Base-by-base conservation (phyloP, 1,140 invertebrate genomes). In the Magallana ariakensis region DNA sequence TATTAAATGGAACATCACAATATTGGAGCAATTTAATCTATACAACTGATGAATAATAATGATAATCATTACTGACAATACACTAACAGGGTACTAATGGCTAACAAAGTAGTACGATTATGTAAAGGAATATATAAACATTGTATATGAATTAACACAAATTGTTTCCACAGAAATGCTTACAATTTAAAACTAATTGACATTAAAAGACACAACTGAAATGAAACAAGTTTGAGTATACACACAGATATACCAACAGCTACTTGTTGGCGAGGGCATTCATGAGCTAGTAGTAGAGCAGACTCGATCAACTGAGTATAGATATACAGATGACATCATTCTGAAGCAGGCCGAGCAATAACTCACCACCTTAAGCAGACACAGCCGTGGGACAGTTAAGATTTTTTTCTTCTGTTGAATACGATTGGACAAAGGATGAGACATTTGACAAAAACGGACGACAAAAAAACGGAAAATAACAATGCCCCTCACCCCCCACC, bases 321-420 rank as follows among this genome's bases (percentile, higher is more conserved):
- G 5, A 46, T 46, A 46, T 46, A 46, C 5, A 46, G 33, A 46
- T 75, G 66, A 75, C 11, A 11, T 75, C 66, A 75, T 75, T 75
- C 66, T 75, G 33, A 13, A 75, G 66, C 66, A 75, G 33, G 66
- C 66, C 66, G 22, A 26, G 66, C 66, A 75, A 26, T 46, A 75
- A 75, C 66, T 75, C 66, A 75, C 66, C 66, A 75, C 66, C 33
- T 75, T 75, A 75, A 75, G 66, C 66, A 1, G 66, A 75, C 66
- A 75, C 66, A 75, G 66, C 66, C 66, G 22, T 8, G 66, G 66
- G 1, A 75, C 66, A 75, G 22, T 75, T 75, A 75, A 75, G 26
- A 75, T 75, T 75, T 19, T 75, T 75, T 75, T 75, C 22, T 33
- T 75, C 66, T 75, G 66, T 75, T 75, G 66, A 75, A 75, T 75